Conservation (phyloP, 2,797 vertebrate species). For the Tamandua tetradactyla region DNA sequence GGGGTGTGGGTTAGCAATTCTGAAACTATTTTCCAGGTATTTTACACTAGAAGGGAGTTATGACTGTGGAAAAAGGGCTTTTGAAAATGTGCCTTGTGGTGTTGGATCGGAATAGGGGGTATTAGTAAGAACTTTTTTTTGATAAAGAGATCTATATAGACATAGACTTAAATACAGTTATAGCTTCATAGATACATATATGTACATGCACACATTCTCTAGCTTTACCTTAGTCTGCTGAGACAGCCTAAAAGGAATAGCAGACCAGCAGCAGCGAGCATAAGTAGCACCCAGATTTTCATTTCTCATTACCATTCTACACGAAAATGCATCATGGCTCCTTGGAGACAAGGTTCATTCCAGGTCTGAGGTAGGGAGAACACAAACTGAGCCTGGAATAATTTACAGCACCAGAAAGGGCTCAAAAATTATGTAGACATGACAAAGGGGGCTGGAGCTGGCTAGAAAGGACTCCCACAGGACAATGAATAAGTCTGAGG, state of each 20-base stretch:
- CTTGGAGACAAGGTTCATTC: neutral
- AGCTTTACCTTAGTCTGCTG: neutral
- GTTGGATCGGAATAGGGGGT: neutral
- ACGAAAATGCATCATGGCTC: neutral
- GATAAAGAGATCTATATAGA: neutral
- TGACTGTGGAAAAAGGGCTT: neutral
- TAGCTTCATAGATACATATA: neutral
- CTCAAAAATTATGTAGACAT: neutral
- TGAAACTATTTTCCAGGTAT: neutral
- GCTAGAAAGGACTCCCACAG: neutral
- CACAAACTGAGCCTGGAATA: neutral
- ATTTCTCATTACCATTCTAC: neutral
- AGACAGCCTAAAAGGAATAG: neutral
- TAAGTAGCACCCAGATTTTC: neutral
- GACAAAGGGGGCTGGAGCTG: neutral
- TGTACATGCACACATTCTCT: neutral
- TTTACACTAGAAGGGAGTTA: neutral
- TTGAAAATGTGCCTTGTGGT: neutral
- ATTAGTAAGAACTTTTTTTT: neutral
- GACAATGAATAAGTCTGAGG: neutral
- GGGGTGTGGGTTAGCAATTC: neutral
- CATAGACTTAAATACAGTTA: no score
- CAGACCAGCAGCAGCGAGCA: neutral
- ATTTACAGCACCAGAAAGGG: neutral
- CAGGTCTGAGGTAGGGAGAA: neutral